These are phyloP conservation scores for Tribolium madens DNA, from an alignment of 1,140 invertebrate species.

Conservation along the genomic window DNA sequence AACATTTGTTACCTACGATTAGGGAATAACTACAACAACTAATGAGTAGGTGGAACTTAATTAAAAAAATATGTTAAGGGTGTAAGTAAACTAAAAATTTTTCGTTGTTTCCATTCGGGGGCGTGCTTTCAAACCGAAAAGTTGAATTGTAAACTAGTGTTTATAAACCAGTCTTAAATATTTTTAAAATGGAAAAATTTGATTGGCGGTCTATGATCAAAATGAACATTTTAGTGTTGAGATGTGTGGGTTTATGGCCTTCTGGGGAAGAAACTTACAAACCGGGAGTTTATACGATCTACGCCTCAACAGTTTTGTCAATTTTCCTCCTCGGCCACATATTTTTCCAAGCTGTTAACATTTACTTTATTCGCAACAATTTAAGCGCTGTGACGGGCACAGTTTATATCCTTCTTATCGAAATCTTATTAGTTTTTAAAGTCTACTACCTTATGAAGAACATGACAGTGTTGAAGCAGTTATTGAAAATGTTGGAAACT, in stretches of 20 bases:
- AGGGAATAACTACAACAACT: neutral
- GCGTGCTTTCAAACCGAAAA: neutral
- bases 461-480: neutral
- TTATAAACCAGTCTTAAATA: too few relatives aligned
- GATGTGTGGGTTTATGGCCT: constrained; percentile 2
- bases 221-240: neutral
- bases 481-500: neutral
- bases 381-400: neutral
- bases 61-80: neutral
- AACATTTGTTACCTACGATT: neutral
- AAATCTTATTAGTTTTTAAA: constrained; percentile 3
- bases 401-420: neutral
- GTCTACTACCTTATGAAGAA: neutral
- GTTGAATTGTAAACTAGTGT: neutral
- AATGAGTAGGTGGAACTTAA: neutral
- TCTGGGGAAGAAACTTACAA: neutral
- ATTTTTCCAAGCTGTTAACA: constrained; percentile 1
- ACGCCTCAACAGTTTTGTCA: neutral
- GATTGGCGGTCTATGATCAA: neutral
- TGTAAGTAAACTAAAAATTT: neutral
- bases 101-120: neutral
- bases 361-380: constrained; percentile 10
- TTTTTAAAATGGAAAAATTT: neutral
- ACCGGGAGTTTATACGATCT: neutral
- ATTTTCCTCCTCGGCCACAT: neutral